Base-by-base conservation (phyloP, 2,888 invertebrate genomes). In the Tanytarsus gracilentus region DNA sequence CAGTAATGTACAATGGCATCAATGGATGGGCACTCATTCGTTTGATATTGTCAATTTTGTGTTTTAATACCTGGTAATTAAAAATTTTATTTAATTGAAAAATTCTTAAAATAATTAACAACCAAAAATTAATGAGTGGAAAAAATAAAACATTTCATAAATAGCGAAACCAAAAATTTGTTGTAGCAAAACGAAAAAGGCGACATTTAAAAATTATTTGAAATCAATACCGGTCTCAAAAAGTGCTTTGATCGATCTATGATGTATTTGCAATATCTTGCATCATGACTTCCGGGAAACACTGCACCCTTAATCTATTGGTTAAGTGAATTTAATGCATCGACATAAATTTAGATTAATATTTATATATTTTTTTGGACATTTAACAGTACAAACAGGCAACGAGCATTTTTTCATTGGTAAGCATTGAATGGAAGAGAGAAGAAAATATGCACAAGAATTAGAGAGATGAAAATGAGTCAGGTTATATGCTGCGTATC, bases 171-270 rank as follows among this genome's bases (percentile, higher is more conserved):
- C 65, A 65, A 68, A 67, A 63, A 65, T 67, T 63, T 50, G 62
- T 55, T 64, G 65, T 14, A 51, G 56, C 48, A 68, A 68, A 63
- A 66, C 64, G 63, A 61, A 56, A 61, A 30, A 63, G 62, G 64
- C 9, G 8, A 21, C 5, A 64, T 62, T 11, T 48, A 21, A n/a
- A 63, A 52, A 63, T 49, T 49, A 61, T 58, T 61, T 51, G 51
- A 62, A 59, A 62, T 29, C 61, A 52, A 58, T 48, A 96, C 95
- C 94, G 92, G 90, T 81, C 85, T 86, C 79, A 96, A 85, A 78
- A 94, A 88, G 80, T 91, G 89, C 77, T 91, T 88, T 79, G 95
- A 96, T 79, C 95, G 87, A 78, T 95, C 94, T 79, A 94, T 83
- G 77, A 96, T 88, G 82, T 91, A 89, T 76, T 91, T 90, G 83